Percentiles rank a stretch among this genome's conserved stretches.
phyloP scores from a whole-genome alignment of 2,888 invertebrate species.

The Caenorhabditis drosophilae region DNA sequence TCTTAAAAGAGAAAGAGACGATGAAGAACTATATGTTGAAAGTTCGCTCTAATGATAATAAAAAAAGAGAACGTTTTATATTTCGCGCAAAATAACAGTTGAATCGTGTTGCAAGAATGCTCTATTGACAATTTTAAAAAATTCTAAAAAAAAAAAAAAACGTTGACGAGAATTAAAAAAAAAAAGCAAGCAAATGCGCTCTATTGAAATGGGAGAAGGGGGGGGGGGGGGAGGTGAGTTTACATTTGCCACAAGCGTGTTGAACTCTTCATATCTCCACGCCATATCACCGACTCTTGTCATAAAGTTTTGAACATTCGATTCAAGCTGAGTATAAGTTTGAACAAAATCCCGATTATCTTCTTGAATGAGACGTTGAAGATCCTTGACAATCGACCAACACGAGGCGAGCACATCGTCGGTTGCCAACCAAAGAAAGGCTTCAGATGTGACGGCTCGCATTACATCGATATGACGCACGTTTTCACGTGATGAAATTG shows the following conservation, averaged over 20 bases:
- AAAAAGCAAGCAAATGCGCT: too few species aligned
- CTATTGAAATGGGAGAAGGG: too few species aligned
- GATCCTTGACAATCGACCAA: constrained; percentile 44
- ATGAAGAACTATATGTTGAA: too few species aligned
- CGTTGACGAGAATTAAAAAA: too few species aligned
- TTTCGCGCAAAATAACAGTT: too few species aligned
- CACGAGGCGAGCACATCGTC: constrained; percentile 53
- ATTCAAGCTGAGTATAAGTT: constrained; percentile 20
- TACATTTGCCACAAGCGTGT: constrained; percentile 29
- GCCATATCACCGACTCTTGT: constrained; percentile 47
- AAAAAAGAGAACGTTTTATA: too few species aligned
- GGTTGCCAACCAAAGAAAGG: constrained; percentile 59
- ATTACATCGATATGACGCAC: constrained; percentile 42
- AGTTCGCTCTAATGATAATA: too few species aligned
- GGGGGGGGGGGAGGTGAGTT: too few species aligned
- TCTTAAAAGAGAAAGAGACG: too few species aligned
- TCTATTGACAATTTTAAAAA: too few species aligned
- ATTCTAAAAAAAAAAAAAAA: too few species aligned
- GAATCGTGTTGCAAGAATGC: too few species aligned
- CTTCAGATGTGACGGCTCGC: constrained; percentile 50
- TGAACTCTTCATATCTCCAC: constrained; percentile 53
- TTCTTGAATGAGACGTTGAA: constrained; percentile 30
- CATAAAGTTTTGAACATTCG: constrained; percentile 48
- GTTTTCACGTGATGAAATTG: constrained; percentile 8
- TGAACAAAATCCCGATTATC: constrained; percentile 17